A percentile compares a stretch with the other conserved stretches of the same genome.
phyloP scores from a whole-genome alignment of 2,888 invertebrate genomes.

The Thelaira solivaga region DNA sequence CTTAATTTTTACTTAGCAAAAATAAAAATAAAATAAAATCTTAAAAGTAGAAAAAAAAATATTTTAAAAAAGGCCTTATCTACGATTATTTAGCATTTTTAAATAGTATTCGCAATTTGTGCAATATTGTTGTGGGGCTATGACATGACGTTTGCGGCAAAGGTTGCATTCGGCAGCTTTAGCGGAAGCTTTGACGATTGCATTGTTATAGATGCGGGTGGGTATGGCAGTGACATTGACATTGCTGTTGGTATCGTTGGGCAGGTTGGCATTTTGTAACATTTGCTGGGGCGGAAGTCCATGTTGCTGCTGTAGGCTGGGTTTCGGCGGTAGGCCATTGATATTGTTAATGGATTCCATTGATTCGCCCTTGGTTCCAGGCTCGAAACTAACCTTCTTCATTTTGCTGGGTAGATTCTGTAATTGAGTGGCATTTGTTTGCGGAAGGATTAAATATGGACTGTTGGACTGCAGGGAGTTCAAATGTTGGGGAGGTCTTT shows the following conservation, averaged over 20 bases:
- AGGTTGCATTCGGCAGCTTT: slow-evolving; percentile 87
- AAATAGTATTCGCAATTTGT: slow-evolving; percentile 95
- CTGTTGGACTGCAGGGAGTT: slow-evolving; percentile 61
- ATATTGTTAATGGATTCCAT: slow-evolving; percentile 40
- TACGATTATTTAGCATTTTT: slow-evolving; percentile 79
- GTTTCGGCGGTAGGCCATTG: slow-evolving; percentile 64
- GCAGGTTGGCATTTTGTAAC: slow-evolving; percentile 21
- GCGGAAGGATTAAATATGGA: slow-evolving; percentile 73
- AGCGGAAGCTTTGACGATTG: slow-evolving; percentile 77
- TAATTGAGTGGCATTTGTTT: slow-evolving; percentile 72
- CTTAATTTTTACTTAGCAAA: slow-evolving; percentile 1
- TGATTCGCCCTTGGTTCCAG: slow-evolving; percentile 83
- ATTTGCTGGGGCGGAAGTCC: slow-evolving; percentile 66
- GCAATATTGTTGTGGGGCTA: slow-evolving; percentile 88
- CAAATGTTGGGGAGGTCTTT: slow-evolving; percentile 66
- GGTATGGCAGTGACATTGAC: slow-evolving; percentile 75
- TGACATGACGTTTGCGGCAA: slow-evolving; percentile 90
- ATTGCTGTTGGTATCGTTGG: slow-evolving; percentile 53
- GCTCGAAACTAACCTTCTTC: slow-evolving; percentile 86
- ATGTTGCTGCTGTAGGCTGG: slow-evolving; percentile 66
- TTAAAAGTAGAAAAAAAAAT: slow-evolving; percentile 5
- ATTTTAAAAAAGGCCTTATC: slow-evolving; percentile 67
- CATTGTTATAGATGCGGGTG: slow-evolving; percentile 77
- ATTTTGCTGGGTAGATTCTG: slow-evolving; percentile 78
- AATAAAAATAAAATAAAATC: not conserved